Evolutionary conservation across 2,888 invertebrate species (phyloP), one percentile per base, ranked within the genome.

Genomic region (Troides helena): DNA sequence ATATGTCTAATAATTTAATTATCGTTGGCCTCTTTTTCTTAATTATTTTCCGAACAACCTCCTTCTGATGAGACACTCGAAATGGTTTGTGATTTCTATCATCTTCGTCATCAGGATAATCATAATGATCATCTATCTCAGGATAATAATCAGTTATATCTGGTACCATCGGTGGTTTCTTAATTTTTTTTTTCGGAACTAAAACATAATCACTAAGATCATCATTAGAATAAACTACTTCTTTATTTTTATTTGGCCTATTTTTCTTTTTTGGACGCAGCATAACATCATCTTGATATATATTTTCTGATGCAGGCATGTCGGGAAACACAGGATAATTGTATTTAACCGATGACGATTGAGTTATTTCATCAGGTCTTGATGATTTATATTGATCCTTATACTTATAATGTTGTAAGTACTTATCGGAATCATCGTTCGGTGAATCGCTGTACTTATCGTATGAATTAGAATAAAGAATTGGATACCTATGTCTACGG

Each of bases 101-200:
- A 21, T 83, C 84, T 18, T 87, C 87, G 8, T 84, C 80, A 57
- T 83, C 80, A 17, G 83, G 83, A 71, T 81, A 84, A 53, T 89
- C 89, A 71, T 84, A 90, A 50, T 90, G 89, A 6, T 89, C 89
- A 2, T 90, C 90, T 5, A 74, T 50, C 53, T 50, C 85, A 59
- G 79, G 81, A 74, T 80, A 77, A 63, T 87, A 88, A 66, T 90
- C 89, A 62, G 78, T 81, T 2, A 81, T 75, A n/a, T 88, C 86
- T 10, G 80, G 76, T 57, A 80, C 73, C 71, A 84, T 83, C 6
- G 75, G 74, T 1, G 88, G 89, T 71, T 77, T 80, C 72, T 87
- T 91, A 67, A 85, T 80, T 74, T 92, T 92, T 77, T 88, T 90
- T 73, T 92, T 92, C 53, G 91, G 92, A 36, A 91, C 89, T 74